Base-by-base conservation (phyloP, 2,113 vertebrate genomes). In the Heteronetta atricapilla region DNA sequence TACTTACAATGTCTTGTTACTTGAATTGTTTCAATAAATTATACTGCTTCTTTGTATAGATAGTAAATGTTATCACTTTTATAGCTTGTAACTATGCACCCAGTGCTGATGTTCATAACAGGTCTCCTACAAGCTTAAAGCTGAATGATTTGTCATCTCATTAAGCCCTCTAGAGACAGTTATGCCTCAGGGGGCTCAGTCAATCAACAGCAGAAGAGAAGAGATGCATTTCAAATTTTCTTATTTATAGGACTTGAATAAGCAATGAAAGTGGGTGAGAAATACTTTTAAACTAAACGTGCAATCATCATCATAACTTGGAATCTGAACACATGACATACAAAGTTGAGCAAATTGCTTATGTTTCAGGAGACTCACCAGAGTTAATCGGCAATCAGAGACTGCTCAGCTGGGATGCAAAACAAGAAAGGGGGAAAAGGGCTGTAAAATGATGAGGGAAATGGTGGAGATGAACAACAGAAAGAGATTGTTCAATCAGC, bases 231-330 rank as follows among this genome's bases (percentile, higher is more conserved):
- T 91, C 72, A 88, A 48, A 88, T 93, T 94, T 95, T 81, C 68
- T 95, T 96, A 94, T 97, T 96, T 97, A 64, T 74, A 90, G 60
- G 62, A 95, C 72, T 94, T 95, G 85, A 96, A 96, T 93, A 96
- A 95, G 88, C 82, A 93, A 83, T 60, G 85, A 78, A 95, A 96
- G 64, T 48, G 42, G 79, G 68, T 90, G 34, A 68, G 88, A 96
- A 95, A 94, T 74, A 95, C 90, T 93, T 97, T 94, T 48, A 90
- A 94, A 81, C 29, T 90, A 83, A 90, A 95, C 63, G 31, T 84
- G 68, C 82, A 86, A 86, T 94, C 94, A 95, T 90, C 75, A 95
- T 93, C 87, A 94, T 82, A 96, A 89, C 85, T 77, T 88, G 38
- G 68, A 95, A 88, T 81, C 68, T 58, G 87, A 91, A 86, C 74